Percentiles rank a stretch among this genome's conserved stretches.
phyloP scores from a whole-genome alignment of 2,797 vertebrate species.

The Eupleurogrammus muticus region DNA sequence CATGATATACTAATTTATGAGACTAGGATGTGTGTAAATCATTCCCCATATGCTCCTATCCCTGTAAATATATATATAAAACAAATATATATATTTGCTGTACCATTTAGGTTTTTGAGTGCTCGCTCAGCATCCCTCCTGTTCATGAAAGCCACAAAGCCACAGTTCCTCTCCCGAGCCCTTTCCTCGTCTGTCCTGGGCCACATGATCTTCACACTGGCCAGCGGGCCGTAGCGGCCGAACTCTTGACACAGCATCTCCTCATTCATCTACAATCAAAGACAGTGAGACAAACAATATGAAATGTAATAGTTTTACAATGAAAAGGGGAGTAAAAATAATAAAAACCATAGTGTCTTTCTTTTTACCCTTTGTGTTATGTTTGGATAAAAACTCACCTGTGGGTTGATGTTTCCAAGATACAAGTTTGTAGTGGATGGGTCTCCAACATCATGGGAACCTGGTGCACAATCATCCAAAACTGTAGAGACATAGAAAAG shows the following conservation, averaged over 20 bases:
- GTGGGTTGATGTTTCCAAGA: constrained; percentile 98
- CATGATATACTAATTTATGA: too few relatives aligned
- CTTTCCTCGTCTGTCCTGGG: constrained; percentile 98
- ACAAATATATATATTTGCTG: background rate
- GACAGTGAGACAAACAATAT: background rate
- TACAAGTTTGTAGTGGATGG: constrained; percentile 98
- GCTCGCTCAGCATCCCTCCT: constrained; percentile 98
- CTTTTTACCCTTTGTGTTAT: background rate
- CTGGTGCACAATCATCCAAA: constrained; percentile 97
- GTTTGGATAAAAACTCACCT: constrained; percentile 81
- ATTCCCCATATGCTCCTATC: too few relatives aligned
- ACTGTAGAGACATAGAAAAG: constrained; percentile 84
- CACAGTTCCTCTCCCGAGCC: constrained; percentile 98
- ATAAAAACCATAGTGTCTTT: constrained; percentile 1
- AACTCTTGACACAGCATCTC: constrained; percentile 99
- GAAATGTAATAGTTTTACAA: background rate
- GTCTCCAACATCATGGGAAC: constrained; percentile 98
- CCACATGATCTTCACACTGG: constrained; percentile 99
- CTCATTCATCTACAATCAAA: constrained; percentile 92
- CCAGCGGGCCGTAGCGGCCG: constrained; percentile 96
- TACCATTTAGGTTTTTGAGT: constrained; percentile 97
- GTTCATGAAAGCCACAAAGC: constrained; percentile 99
- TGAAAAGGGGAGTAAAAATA: background rate
- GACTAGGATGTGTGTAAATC: too few relatives aligned
- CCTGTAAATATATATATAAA: background rate